A percentile compares a stretch with the other conserved stretches of the same genome.
phyloP scores from a whole-genome alignment of 1,140 invertebrate genomes.

The Drosophila quadrilineata region DNA sequence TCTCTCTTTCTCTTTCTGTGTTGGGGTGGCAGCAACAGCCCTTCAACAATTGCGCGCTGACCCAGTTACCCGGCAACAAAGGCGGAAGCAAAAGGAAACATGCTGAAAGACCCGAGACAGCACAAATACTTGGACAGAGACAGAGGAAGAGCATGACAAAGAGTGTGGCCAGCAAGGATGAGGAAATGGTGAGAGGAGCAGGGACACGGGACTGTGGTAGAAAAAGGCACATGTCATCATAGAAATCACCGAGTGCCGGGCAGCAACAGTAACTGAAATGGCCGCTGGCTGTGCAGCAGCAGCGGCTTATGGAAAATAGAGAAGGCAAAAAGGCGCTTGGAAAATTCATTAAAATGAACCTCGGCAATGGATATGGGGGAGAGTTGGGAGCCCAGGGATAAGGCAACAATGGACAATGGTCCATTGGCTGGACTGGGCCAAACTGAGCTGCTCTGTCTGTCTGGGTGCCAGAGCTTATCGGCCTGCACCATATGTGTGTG shows the following conservation, averaged over 20 bases:
- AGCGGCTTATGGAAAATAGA: slow-evolving; percentile 54
- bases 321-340: slow-evolving; percentile 40
- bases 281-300: slow-evolving; percentile 57
- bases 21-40: slow-evolving; percentile 44
- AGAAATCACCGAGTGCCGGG: slow-evolving; percentile 67
- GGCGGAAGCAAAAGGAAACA: slow-evolving; percentile 78
- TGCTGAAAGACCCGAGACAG: slow-evolving; percentile 57
- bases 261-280: slow-evolving; percentile 8
- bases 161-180: too few relatives aligned
- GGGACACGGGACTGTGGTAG: slow-evolving; percentile 14
- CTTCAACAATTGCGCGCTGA: slow-evolving; percentile 73
- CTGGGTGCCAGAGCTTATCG: slow-evolving; percentile 55
- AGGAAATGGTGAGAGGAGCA: too few relatives aligned
- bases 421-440: too few relatives aligned
- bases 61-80: slow-evolving; percentile 79
- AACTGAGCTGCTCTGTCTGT: too few relatives aligned
- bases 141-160: background rate
- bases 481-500: slow-evolving; percentile 60
- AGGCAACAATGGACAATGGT: slow-evolving; percentile 67
- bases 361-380: background rate
- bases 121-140: background rate
- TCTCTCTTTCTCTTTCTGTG: slow-evolving; percentile 52
- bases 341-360: slow-evolving; percentile 78
- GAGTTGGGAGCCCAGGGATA: background rate
- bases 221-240: slow-evolving; percentile 78